phyloP scores from a whole-genome alignment of 2,797 vertebrate species.

The Iguana delicatissima region DNA sequence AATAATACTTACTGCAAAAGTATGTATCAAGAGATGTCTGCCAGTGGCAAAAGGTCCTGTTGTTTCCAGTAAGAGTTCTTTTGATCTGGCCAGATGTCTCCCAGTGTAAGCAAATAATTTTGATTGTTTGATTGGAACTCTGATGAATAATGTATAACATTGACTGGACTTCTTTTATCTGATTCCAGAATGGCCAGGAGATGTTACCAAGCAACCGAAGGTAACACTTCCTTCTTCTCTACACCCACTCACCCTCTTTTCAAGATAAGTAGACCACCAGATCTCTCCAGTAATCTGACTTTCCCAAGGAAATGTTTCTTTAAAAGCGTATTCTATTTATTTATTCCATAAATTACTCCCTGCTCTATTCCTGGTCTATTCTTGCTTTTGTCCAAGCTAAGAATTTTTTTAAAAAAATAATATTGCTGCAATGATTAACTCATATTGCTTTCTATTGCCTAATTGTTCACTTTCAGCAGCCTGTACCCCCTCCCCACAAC shows the following conservation, averaged over 20 bases:
- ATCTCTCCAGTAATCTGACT: slow-evolving; percentile 76
- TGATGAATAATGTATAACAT: slow-evolving; percentile 84
- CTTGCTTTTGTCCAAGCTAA: slow-evolving; percentile 44
- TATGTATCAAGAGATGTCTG: slow-evolving; percentile 46
- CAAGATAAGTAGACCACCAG: slow-evolving; percentile 74
- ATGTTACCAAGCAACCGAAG: slow-evolving; percentile 86
- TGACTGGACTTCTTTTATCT: slow-evolving; percentile 82
- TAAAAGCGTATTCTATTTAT: slow-evolving; percentile 39
- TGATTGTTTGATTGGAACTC: slow-evolving; percentile 81
- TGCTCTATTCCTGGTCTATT: not conserved
- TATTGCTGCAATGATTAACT: slow-evolving; percentile 54
- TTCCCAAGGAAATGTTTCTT: slow-evolving; percentile 55
- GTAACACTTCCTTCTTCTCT: slow-evolving; percentile 80
- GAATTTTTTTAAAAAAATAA: slow-evolving; percentile 38
- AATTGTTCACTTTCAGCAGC: slow-evolving; percentile 66
- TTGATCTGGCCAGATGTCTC: slow-evolving; percentile 78
- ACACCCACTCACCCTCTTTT: slow-evolving; percentile 73
- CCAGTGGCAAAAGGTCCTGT: slow-evolving; percentile 62
- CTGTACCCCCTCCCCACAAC: slow-evolving; percentile 38
- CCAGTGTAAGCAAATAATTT: slow-evolving; percentile 81
- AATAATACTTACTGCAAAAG: slow-evolving; percentile 79
- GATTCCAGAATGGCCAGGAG: slow-evolving; percentile 82
- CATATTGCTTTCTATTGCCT: slow-evolving; percentile 42
- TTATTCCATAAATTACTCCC: slow-evolving; percentile 46
- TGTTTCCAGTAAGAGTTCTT: slow-evolving; percentile 73